Evolutionary conservation across 2,113 vertebrate species (phyloP).

Genomic region (Mastomys coucha): DNA sequence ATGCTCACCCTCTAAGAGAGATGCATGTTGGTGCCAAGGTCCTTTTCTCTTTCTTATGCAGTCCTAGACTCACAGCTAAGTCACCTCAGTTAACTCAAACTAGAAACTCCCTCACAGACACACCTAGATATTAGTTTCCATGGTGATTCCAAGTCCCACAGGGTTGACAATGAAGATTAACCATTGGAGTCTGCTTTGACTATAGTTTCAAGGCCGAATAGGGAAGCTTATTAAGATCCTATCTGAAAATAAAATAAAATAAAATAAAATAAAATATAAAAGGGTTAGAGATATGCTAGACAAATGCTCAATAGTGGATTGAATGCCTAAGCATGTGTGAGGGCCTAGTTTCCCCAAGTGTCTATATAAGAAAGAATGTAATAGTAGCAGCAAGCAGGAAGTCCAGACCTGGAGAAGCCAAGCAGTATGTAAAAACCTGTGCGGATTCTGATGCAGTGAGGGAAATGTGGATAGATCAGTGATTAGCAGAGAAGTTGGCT

Average conservation of each 20-base stretch:
- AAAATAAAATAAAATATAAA: neutral
- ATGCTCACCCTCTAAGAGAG: neutral
- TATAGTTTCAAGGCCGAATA: neutral
- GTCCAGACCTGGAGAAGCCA: neutral
- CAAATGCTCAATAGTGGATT: neutral
- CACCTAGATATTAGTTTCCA: too few relatives aligned
- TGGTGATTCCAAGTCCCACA: neutral
- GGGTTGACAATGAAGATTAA: neutral
- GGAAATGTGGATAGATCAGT: neutral
- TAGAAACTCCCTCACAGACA: neutral
- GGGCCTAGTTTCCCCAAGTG: rapidly evolving
- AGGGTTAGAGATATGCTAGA: too few relatives aligned
- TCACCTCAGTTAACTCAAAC: neutral
- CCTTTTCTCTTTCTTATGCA: too few relatives aligned
- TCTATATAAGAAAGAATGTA: neutral
- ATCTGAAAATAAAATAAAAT: neutral
- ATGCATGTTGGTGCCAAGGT: neutral
- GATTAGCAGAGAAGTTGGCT: neutral
- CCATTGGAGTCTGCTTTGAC: too few relatives aligned
- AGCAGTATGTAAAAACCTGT: neutral
- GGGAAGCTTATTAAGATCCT: neutral
- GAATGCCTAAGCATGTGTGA: neutral
- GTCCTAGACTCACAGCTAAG: too few relatives aligned
- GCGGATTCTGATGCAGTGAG: neutral
- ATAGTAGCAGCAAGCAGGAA: neutral